These are phyloP conservation scores for Australoheros scitulus DNA, from an alignment of 2,113 vertebrate genomes.

Conservation along the genomic window DNA sequence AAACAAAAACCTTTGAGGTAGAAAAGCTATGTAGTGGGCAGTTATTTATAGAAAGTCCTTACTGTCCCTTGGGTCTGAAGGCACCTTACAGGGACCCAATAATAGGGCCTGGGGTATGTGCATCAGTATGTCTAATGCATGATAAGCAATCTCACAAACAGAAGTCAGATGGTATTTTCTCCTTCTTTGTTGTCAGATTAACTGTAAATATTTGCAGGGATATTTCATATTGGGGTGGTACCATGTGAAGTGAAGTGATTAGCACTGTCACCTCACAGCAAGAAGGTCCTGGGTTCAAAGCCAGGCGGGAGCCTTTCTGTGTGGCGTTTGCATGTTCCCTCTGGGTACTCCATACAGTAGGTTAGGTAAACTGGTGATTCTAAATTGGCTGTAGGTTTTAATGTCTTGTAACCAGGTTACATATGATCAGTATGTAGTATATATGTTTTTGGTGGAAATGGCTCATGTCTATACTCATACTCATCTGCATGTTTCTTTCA, in stretches of 20 bases:
- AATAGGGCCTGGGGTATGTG: neutral
- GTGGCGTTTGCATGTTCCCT: too few species aligned
- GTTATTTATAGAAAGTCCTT: neutral
- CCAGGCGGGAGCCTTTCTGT: too few species aligned
- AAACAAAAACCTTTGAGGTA: neutral
- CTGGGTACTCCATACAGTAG: neutral
- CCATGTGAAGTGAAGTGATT: too few species aligned
- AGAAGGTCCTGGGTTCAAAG: too few species aligned
- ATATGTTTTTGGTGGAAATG: neutral
- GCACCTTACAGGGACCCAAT: neutral
- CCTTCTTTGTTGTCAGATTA: too few species aligned
- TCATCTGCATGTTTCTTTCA: conserved; percentile 10
- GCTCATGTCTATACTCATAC: conserved; percentile 10
- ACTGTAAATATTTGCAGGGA: too few species aligned
- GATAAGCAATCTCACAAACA: neutral
- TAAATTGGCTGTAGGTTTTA: neutral
- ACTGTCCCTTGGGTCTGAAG: neutral
- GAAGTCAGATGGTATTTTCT: neutral
- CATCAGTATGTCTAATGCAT: neutral
- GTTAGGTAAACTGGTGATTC: neutral
- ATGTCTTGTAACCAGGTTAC: neutral
- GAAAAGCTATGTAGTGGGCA: neutral
- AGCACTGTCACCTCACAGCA: too few species aligned
- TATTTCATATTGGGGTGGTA: too few species aligned
- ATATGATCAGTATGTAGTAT: neutral